A percentile compares a stretch with the other conserved stretches of the same genome.
Evolutionary conservation across 2,113 vertebrate species (phyloP).

Genomic region (Salvator merianae): DNA sequence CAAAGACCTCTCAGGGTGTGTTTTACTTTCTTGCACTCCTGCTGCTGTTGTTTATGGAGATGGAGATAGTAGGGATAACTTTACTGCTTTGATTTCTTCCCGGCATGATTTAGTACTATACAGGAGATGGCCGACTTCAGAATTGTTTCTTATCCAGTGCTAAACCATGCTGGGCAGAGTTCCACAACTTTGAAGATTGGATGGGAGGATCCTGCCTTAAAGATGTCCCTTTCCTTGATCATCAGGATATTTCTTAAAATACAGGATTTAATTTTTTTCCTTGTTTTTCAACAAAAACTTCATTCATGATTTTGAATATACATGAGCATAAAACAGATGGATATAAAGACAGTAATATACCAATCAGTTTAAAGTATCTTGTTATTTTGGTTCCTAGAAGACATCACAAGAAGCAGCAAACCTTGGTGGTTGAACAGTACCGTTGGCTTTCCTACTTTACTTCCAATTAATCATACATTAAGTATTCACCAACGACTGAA

Average conservation of each 20-base stretch:
- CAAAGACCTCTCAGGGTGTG: no score
- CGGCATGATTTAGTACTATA: no score
- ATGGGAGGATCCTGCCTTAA: no score
- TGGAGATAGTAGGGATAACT: no score
- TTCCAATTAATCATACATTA: constrained; percentile 67
- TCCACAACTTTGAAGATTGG: no score
- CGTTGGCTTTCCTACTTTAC: constrained; percentile 64
- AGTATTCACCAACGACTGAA: constrained; percentile 75
- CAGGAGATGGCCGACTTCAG: no score
- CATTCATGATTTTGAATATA: constrained; percentile 12
- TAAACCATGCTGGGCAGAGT: no score
- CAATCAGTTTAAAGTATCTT: constrained; percentile 57
- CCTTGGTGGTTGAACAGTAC: constrained; percentile 77
- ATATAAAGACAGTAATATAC: constrained; percentile 47
- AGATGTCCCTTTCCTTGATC: no score
- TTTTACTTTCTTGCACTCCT: no score
- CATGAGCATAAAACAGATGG: constrained; percentile 29
- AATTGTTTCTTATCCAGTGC: no score
- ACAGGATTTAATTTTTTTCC: constrained; percentile 25
- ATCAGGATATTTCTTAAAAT: neutral
- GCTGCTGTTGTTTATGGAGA: no score
- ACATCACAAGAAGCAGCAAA: constrained; percentile 77
- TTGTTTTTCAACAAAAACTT: constrained; percentile 5
- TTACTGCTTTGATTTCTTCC: no score
- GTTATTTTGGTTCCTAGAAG: constrained; percentile 76